phyloP scores from a whole-genome alignment of 2,113 vertebrate genomes.

The Heterocephalus glaber region DNA sequence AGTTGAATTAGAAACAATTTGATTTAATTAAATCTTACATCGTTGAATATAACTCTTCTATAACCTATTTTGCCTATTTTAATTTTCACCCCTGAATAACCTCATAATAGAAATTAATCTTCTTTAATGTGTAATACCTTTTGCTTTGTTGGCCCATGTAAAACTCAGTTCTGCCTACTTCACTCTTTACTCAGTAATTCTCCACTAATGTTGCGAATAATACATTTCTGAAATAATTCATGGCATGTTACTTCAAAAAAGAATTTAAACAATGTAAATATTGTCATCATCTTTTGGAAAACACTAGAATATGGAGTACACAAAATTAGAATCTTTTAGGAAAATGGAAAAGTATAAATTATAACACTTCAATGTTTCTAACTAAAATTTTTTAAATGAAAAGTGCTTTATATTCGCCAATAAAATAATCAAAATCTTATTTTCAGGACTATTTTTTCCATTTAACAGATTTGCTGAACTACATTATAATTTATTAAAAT shows the following conservation, averaged over 20 bases:
- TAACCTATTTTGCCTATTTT: constrained; percentile 57
- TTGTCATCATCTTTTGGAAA: background rate
- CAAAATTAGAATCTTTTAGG: background rate
- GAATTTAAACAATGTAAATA: constrained; percentile 1
- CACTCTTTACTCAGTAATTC: background rate
- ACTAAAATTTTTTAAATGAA: background rate
- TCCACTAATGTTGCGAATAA: background rate
- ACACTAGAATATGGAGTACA: background rate
- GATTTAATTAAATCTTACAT: constrained; percentile 68
- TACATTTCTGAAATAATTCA: constrained; percentile 36
- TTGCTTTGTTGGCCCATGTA: background rate
- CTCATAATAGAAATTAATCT: constrained; percentile 45
- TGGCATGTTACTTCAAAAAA: background rate
- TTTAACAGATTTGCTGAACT: background rate
- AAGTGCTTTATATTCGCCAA: background rate
- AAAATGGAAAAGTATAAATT: background rate
- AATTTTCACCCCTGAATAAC: constrained; percentile 55
- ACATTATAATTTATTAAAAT: background rate
- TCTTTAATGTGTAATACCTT: background rate
- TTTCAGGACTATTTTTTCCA: background rate
- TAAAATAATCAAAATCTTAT: background rate
- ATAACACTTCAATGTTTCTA: background rate
- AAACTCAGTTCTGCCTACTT: background rate
- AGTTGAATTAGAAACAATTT: constrained; percentile 38
- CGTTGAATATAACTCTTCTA: constrained; percentile 41